These are phyloP conservation scores for Neuroterus valhalla DNA, from an alignment of 1,140 invertebrate genomes.

Conservation along the genomic window DNA sequence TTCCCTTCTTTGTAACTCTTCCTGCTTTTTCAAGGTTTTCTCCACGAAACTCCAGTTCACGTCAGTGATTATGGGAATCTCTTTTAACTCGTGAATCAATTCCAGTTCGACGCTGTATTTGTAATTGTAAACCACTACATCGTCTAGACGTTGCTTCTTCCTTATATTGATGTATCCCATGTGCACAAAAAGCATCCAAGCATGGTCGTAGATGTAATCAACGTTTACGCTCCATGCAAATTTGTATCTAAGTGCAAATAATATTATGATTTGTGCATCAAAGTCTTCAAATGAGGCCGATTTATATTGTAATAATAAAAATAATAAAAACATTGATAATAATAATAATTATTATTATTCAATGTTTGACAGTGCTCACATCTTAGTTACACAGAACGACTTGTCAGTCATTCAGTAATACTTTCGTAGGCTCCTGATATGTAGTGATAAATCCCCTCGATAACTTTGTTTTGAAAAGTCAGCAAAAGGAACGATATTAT, in stretches of 20 bases:
- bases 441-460: no score
- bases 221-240: conserved; percentile 62
- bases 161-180: conserved; percentile 60
- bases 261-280: no score
- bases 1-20: conserved; percentile 51
- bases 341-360: no score
- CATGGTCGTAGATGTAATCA: conserved; percentile 69
- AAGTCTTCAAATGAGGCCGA: no score
- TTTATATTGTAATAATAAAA: no score
- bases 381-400: no score
- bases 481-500: no score
- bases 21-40: conserved; percentile 29
- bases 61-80: conserved; percentile 26
- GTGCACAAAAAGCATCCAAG: conserved; percentile 64
- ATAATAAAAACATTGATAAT: no score
- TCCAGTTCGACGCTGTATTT: conserved; percentile 64
- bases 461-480: no score
- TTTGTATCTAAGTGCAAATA: conserved; percentile 56
- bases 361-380: no score
- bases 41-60: conserved; percentile 48
- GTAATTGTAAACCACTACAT: conserved; percentile 68
- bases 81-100: conserved; percentile 54
- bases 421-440: no score
- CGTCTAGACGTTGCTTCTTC: conserved; percentile 57
- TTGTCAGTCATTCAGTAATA: no score